Conservation (phyloP, 2,888 invertebrate genomes). For the Lasioglossum figueresi region DNA sequence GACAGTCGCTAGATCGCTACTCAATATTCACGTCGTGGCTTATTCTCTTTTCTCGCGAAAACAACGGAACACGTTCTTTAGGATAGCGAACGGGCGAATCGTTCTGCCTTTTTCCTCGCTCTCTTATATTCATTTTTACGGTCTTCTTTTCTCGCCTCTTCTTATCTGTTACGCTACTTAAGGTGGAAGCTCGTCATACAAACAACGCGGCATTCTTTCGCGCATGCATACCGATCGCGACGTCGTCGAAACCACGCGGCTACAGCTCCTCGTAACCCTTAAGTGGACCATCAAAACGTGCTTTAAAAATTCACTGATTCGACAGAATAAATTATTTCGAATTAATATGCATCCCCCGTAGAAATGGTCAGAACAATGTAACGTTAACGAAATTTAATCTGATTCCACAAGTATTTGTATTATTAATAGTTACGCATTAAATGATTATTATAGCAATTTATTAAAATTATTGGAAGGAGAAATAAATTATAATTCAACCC, state of each 20-base stretch:
- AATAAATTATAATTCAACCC: too few species aligned
- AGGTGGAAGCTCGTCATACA: conserved; percentile 60
- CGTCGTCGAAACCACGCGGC: conserved; percentile 51
- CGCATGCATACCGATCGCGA: conserved; percentile 45
- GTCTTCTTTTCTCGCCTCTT: background rate
- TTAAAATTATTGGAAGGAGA: too few species aligned
- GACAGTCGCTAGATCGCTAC: conserved; percentile 15
- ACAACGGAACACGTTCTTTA: conserved; percentile 41
- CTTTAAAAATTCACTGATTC: background rate
- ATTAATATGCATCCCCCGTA: too few species aligned
- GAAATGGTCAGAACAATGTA: background rate
- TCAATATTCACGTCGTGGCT: conserved; percentile 10
- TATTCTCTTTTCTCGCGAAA: conserved; percentile 28
- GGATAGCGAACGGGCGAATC: conserved; percentile 27
- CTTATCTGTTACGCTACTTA: conserved; percentile 37
- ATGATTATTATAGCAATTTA: background rate
- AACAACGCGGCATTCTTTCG: conserved; percentile 42
- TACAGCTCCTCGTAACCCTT: conserved; percentile 13
- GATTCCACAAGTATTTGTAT: background rate
- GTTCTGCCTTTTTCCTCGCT: background rate
- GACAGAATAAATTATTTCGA: too few species aligned
- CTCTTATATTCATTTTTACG: background rate
- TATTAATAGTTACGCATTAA: background rate
- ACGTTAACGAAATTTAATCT: background rate
- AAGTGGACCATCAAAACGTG: background rate